Evolutionary conservation across 2,797 vertebrate species (phyloP).

Genomic region (Odontamblyopus lacepedii): DNA sequence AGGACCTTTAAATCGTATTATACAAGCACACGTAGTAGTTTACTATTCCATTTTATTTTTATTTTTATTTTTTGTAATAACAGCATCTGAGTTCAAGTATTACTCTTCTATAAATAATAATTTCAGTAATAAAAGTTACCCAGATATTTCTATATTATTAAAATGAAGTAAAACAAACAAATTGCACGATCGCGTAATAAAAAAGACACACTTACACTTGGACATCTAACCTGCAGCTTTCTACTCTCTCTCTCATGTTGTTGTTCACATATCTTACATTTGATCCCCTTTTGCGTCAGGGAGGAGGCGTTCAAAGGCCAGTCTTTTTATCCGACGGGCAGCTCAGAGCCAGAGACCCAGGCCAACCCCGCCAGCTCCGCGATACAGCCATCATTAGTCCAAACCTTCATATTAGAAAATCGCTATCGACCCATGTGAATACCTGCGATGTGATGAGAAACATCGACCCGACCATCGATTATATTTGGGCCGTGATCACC

Average conservation of each 20-base stretch:
- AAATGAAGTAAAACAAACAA: no score
- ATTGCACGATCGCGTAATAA: neutral
- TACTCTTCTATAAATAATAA: neutral
- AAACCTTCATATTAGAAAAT: constrained; percentile 4
- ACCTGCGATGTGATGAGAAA: constrained; percentile 21
- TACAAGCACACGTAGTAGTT: no score
- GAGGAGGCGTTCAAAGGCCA: constrained; percentile 21
- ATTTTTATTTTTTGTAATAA: no score
- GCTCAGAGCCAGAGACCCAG: constrained; percentile 7
- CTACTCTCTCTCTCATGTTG: neutral
- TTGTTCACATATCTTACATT: constrained; percentile 1
- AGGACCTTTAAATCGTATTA: no score
- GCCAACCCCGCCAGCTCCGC: constrained; percentile 9
- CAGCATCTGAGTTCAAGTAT: neutral
- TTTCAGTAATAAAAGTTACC: neutral
- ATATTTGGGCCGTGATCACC: constrained; percentile 11
- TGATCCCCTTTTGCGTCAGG: constrained; percentile 3
- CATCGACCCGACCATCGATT: constrained; percentile 35
- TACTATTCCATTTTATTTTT: no score
- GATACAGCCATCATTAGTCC: constrained; percentile 7
- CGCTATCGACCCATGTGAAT: constrained; percentile 22
- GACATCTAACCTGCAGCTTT: neutral
- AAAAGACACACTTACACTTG: neutral
- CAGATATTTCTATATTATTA: neutral
- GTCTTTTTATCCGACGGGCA: constrained; percentile 15